Percentiles rank a stretch among this genome's conserved stretches.
Evolutionary conservation across 2,797 vertebrate species (phyloP).

Genomic region (Bucorvus abyssinicus): DNA sequence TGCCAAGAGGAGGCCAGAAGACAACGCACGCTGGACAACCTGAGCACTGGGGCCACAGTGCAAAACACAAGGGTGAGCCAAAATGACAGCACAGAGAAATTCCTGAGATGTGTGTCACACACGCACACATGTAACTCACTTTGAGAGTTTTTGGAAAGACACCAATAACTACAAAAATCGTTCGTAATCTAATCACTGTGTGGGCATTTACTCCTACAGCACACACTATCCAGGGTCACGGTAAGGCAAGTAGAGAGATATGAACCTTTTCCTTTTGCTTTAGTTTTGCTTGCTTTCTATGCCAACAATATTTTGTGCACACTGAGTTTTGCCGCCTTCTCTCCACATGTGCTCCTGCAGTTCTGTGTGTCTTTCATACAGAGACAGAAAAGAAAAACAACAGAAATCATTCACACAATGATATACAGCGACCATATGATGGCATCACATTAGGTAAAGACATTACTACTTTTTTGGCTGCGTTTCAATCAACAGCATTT

Average conservation of each 20-base stretch:
- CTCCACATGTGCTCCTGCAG: neutral
- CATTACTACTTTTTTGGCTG: neutral
- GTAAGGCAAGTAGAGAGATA: neutral
- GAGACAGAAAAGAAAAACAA: neutral
- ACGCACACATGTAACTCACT: neutral
- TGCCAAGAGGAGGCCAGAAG: slow-evolving; percentile 17
- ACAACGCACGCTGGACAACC: neutral
- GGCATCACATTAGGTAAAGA: neutral
- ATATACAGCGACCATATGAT: neutral
- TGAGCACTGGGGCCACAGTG: fast-evolving
- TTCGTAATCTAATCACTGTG: neutral
- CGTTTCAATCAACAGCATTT: neutral
- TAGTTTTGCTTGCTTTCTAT: neutral
- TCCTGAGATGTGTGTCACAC: neutral
- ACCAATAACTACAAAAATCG: neutral
- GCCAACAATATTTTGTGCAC: neutral
- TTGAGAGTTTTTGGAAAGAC: neutral
- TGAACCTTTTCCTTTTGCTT: neutral
- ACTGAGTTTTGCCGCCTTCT: neutral
- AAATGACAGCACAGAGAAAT: neutral
- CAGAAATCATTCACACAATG: neutral
- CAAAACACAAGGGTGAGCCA: neutral
- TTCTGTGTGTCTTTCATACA: neutral
- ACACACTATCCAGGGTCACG: neutral
- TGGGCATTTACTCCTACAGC: neutral